Percentiles rank a stretch among this genome's conserved stretches.
These are phyloP conservation scores for Diachasmimorpha longicaudata DNA, from an alignment of 1,140 invertebrate genomes.

Conservation along the genomic window DNA sequence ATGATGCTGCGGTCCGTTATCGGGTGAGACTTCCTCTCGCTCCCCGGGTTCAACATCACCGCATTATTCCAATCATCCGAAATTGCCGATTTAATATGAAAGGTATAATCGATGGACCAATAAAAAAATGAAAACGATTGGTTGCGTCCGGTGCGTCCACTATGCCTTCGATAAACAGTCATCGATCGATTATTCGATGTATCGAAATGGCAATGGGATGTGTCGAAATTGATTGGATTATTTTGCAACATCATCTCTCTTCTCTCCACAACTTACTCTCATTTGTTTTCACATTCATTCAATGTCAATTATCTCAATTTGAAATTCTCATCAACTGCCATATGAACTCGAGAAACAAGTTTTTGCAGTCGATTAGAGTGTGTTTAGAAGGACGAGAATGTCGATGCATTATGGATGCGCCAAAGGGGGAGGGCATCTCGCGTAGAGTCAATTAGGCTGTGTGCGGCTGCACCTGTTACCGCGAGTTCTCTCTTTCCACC, in stretches of 20 bases:
- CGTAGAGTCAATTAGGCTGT: conserved; percentile 40
- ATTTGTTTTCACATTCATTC: not conserved
- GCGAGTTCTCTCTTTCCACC: conserved; percentile 10
- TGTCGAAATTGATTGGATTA: not conserved
- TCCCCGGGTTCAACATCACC: not conserved
- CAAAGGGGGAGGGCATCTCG: conserved; percentile 25
- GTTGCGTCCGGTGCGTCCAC: conserved; percentile 6
- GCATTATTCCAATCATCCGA: not conserved
- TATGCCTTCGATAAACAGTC: not conserved
- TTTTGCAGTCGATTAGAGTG: conserved; percentile 35
- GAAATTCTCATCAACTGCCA: not conserved
- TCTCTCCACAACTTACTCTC: too few relatives aligned
- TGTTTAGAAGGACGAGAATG: conserved; percentile 37
- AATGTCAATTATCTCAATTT: not conserved
- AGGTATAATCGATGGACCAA: not conserved
- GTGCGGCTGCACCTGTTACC: conserved; percentile 30
- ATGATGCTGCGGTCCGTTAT: conserved; percentile 33
- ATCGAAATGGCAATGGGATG: not conserved
- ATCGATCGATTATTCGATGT: not conserved
- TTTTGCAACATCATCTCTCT: not conserved
- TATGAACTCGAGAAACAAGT: conserved; percentile 23
- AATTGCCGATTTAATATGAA: conserved; percentile 17
- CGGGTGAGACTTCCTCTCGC: conserved; percentile 10
- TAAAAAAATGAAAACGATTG: not conserved
- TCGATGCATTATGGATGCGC: conserved; percentile 43